Base-by-base conservation (phyloP, 2,113 vertebrate genomes). In the Euleptes europaea region DNA sequence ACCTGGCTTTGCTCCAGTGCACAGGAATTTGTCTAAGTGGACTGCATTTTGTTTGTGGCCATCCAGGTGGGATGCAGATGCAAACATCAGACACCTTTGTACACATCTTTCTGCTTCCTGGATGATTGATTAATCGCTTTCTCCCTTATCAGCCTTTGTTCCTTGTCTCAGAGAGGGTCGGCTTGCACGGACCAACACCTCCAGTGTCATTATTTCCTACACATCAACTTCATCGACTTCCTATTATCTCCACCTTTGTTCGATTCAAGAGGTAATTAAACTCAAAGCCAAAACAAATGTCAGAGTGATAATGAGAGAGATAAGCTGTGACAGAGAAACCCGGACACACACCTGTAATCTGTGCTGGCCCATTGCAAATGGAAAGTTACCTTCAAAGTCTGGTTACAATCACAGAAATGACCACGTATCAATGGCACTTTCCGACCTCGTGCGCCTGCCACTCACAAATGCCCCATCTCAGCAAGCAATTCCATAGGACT, bases 221-320 rank as follows among this genome's bases (percentile, higher is more conserved):
- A 88, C 88, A 91, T 75, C 69, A 67, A 85, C 86, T 93, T 90
- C 86, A 93, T 74, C 84, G 88, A 91, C 84, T 92, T 93, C 92
- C 91, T 90, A 80, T 88, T 89, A 90, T 92, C 91, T 92, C 90
- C 91, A 89, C 84, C 94, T 96, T 95, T 96, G 93, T 95, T 95
- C 92, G 86, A 82, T 91, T 91, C 89, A 90, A 89, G 94, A 92
- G 90, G 91, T 95, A 95, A 95, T 94, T 94, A 93, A 95, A 95
- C 83, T 79, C 35, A 70, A 94, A 94, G 95, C 95, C 95, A 96
- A 96, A 96, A 94, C 94, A 96, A 96, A 96, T 95, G 96, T 94
- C 95, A 96, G 92, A 44, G 67, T 86, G 95, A 96, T 95, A 95
- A 95, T 91, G 93, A 96, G 89, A 85, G 83, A 79, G 93, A 94